A percentile compares a stretch with the other conserved stretches of the same genome.
These are phyloP conservation scores for Ictalurus furcatus DNA, from an alignment of 2,113 vertebrate species.

Conservation along the genomic window DNA sequence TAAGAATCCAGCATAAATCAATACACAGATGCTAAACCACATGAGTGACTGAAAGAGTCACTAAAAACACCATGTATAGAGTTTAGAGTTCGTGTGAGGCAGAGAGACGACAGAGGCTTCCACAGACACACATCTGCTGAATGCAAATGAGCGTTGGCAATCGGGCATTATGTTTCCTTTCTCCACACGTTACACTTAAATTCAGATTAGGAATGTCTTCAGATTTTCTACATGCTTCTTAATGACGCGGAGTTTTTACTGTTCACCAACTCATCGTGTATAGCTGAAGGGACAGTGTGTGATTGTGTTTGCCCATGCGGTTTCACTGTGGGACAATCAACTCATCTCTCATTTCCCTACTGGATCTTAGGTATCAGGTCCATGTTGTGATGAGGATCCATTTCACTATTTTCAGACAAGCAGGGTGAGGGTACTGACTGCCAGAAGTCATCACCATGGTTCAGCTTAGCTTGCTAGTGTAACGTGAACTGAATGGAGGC, in stretches of 20 bases:
- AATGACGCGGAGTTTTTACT: not conserved
- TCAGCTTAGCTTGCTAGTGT: not conserved
- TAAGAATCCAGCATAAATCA: no score
- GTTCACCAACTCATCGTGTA: not conserved
- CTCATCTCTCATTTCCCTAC: not conserved
- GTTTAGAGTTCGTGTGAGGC: not conserved
- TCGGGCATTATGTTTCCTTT: not conserved
- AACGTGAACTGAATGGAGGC: not conserved
- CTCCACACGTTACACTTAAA: not conserved
- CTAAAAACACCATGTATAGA: not conserved
- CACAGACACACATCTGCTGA: not conserved
- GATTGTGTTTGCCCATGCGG: not conserved
- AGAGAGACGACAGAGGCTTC: not conserved
- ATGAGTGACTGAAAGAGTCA: not conserved
- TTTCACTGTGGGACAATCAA: not conserved
- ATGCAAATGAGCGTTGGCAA: not conserved
- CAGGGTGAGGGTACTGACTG: not conserved
- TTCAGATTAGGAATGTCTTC: not conserved
- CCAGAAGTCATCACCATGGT: not conserved
- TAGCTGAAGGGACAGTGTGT: not conserved
- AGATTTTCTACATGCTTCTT: not conserved
- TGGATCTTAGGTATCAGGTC: not conserved
- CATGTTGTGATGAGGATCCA: not conserved
- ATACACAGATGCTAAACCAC: no score
- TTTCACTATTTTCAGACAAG: constrained; percentile 1